Evolutionary conservation across 2,797 vertebrate species (phyloP), one percentile per base, ranked within the genome.

Genomic region (Lateolabrax maculatus): DNA sequence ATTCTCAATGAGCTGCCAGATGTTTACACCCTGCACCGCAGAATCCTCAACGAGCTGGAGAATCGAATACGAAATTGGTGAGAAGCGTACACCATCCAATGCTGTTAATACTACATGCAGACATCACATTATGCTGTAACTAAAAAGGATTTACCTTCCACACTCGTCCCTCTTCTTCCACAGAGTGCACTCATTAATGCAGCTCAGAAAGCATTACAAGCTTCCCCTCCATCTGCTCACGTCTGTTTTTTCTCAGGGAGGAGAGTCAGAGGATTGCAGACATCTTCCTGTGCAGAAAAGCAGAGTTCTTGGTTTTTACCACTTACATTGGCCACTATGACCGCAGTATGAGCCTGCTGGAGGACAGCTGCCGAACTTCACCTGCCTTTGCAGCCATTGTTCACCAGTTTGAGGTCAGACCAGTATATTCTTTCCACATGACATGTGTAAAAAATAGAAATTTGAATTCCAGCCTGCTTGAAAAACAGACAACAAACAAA

Each of bases 321-420:
- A 88, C 95, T 36, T 98, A 96, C 68, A 97, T 99, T 27, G 94
- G 94, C 41, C 96, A 97, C 86, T 98, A 98, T 16, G 98, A 99
- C 84, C 94, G 92, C 74, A 97, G 93, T 84, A 92, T 97, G 90
- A 95, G 91, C 83, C 93, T 98, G 85, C 93, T 99, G 63, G 94
- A 97, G 66, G 95, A 98, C 83, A 96, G 87, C 89, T 96, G 96
- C 79, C 88, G 94, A 67, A 94, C 91, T 16, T 95, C 89, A 21
- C 94, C 96, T 7, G 91, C 90, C 29, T 93, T 98, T 86, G 93
- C 95, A 13, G 88, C 93, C 19, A 72, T 94, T 15, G 90, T 98
- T 81, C 94, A 89, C 18, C 95, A 95, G 71, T 97, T 97, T 89
- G 97, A 98, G 97, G 97, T 98, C 87, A 93, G 92, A 70, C 19